Base-by-base conservation (phyloP, 2,113 vertebrate species). In the Pionites leucogaster region DNA sequence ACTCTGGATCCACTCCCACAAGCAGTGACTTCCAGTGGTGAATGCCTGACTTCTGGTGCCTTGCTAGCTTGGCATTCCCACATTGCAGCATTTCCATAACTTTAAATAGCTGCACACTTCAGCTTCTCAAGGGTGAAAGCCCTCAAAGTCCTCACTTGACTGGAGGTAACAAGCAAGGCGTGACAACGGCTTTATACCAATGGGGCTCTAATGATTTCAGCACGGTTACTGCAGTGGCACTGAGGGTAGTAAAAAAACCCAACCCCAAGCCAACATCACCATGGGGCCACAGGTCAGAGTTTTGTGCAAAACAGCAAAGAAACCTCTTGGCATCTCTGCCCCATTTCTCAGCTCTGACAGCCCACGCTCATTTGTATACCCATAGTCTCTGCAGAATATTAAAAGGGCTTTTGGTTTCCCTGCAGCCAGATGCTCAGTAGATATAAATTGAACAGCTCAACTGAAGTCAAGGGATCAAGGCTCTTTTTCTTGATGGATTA, bases 391-490 rank as follows among this genome's bases (percentile, higher is more conserved):
- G 94, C 81, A 88, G 92, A 93, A 82, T 72, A 92, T 87, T 87
- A 91, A 86, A 95, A 82, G 52, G 59, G 79, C 74, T 94, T 91
- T 94, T 75, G 57, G 77, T 92, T 95, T 90, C 80, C 72, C 86
- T 47, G 6, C 89, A 95, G 89, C 94, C 96, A 97, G 91, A 96
- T 94, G 95, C 94, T 96, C 89, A 85, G 93, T 55, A 90, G 91
- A 95, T 92, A 95, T 88, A 96, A 96, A 96, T 94, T 94, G 96
- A 74, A 89, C 70, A 82, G 95, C 92, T 93, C 93, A 84, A 91
- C 62, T 69, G 77, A 96, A 96, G 92, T 96, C 92, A 95, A 92
- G 72, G 83, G 92, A 96, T 96, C 95, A 94, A 94, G 92, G 86
- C 88, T 96, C 80, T 84, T 89, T 93, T 71, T 84, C 77, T 84